Evolutionary conservation across 2,888 invertebrate genomes (phyloP), one percentile per base, ranked within the genome.

Genomic region (Dicyrtoma fusca): DNA sequence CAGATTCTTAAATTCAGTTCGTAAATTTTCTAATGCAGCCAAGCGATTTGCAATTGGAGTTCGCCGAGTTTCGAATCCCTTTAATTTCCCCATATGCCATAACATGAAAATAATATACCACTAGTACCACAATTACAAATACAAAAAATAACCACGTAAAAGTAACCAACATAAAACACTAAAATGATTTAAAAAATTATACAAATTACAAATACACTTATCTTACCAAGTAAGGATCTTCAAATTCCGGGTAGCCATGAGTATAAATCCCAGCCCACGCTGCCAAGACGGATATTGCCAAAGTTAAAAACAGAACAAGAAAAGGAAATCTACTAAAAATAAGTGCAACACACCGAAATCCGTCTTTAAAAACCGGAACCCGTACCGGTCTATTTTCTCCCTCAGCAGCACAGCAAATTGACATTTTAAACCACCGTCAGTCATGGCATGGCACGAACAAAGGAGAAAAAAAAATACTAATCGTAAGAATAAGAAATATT

Each of bases 161-260:
- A n/a, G n/a, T n/a, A n/a, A n/a, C n/a, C n/a, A n/a, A n/a, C n/a
- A n/a, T n/a, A n/a, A n/a, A n/a, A n/a, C n/a, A n/a, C n/a, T n/a
- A n/a, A n/a, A n/a, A n/a, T n/a, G n/a, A n/a, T n/a, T n/a, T n/a
- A n/a, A n/a, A n/a, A n/a, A n/a, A n/a, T n/a, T n/a, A n/a, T n/a
- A n/a, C n/a, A n/a, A n/a, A n/a, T n/a, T n/a, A 10, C 13, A 11
- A 62, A 62, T n/a, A 11, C 6, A 26, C 5, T 47, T 51, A 23
- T 8, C 86, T 86, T 84, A 92, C 92, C 86, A 90, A 85, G 82
- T 92, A 89, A 25, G 95, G 95, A 84, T 95, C 93, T 77, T 90
- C 88, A 85, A 96, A 95, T 83, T 91, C 90, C 47, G 94, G 95
- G 69, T 89, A 84, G 65, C 80, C 80, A 76, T 75, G 74, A n/a